A percentile compares a stretch with the other conserved stretches of the same genome.
These are phyloP conservation scores for Cryptops parisi DNA, from an alignment of 2,888 invertebrate species.

Conservation along the genomic window DNA sequence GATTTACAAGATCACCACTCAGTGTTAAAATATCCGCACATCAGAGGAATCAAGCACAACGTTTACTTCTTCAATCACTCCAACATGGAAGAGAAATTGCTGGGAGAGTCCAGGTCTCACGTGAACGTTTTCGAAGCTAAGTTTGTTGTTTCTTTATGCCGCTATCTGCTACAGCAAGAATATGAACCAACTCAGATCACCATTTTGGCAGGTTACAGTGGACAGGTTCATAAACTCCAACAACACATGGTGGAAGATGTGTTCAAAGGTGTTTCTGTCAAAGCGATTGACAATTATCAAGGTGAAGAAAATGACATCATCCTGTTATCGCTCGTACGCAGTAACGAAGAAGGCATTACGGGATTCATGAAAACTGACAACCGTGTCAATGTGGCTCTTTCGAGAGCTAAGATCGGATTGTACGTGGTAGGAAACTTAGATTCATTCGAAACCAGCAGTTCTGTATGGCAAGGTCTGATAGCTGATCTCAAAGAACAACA, in stretches of 20 bases:
- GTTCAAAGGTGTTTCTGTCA: constrained; percentile 42
- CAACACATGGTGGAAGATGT: constrained; percentile 27
- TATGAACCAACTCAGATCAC: constrained; percentile 43
- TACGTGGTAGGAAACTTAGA: constrained; percentile 54
- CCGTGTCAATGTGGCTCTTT: constrained; percentile 61
- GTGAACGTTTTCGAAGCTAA: no score
- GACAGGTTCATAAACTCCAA: constrained; percentile 46
- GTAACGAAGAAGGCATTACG: constrained; percentile 48
- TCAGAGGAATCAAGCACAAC: constrained; percentile 46
- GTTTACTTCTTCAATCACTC: constrained; percentile 54
- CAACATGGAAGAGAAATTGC: constrained; percentile 36
- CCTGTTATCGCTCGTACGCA: constrained; percentile 61
- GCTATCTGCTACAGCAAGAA: constrained; percentile 19
- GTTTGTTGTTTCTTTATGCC: constrained; percentile 46
- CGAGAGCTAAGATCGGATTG: constrained; percentile 53
- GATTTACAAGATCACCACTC: constrained; percentile 43
- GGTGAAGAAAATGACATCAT: constrained; percentile 46
- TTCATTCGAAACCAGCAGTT: constrained; percentile 22
- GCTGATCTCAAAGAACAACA: neutral
- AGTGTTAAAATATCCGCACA: constrained; percentile 41
- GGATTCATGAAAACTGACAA: constrained; percentile 56
- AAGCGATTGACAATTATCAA: constrained; percentile 54
- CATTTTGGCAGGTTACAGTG: constrained; percentile 53
- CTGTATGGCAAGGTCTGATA: neutral
- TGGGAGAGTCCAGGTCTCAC: constrained; percentile 37